phyloP scores from a whole-genome alignment of 2,797 vertebrate genomes.

The Propithecus perrieri region DNA sequence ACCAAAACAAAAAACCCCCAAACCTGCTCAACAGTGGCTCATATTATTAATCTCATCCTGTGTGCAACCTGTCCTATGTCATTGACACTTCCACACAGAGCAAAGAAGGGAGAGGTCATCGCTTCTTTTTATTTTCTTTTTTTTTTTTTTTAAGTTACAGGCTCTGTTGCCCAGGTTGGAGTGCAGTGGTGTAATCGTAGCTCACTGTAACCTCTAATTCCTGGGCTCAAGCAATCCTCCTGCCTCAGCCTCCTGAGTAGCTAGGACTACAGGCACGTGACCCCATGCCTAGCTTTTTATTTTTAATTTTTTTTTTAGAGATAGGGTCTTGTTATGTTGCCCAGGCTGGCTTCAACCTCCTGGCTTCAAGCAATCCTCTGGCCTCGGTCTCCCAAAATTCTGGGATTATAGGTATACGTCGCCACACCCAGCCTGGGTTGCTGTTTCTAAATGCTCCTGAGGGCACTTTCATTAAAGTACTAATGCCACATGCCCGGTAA shows the following conservation, averaged over 20 bases:
- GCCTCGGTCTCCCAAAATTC: not conserved
- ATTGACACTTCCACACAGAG: not conserved
- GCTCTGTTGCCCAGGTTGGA: not conserved
- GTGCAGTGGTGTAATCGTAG: not conserved
- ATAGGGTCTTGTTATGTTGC: not conserved
- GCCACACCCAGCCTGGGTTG: not conserved
- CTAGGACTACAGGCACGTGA: not conserved
- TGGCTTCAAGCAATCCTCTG: not conserved
- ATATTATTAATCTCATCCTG: constrained; percentile 20
- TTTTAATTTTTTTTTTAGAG: not conserved
- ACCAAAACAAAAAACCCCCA: not conserved
- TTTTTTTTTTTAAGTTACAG: not conserved
- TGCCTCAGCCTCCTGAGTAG: not conserved
- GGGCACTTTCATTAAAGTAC: constrained; percentile 56
- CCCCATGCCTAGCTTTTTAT: not conserved
- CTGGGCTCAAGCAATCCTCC: not conserved
- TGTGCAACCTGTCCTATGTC: not conserved
- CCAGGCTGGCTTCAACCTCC: not conserved
- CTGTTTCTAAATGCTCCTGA: not conserved
- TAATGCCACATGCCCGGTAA: not conserved
- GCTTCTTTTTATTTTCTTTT: not conserved
- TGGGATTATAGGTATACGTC: not conserved
- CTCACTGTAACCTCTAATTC: not conserved
- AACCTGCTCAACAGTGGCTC: not conserved
- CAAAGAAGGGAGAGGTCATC: not conserved